Conservation (phyloP, 1,140 invertebrate genomes). For the Acyrthosiphon pisum region DNA sequence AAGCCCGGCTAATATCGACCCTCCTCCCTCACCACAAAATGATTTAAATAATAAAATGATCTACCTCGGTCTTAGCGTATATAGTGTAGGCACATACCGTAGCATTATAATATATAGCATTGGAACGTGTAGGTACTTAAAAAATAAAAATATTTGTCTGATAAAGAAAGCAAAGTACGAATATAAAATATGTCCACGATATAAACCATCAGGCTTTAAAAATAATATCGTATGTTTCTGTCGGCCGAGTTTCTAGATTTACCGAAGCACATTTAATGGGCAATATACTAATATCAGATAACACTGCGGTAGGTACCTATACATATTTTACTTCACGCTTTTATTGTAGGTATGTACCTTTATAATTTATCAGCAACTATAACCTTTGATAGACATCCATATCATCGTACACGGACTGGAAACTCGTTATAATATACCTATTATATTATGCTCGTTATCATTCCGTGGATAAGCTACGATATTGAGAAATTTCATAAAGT, state of each 20-base stretch:
- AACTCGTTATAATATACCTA: background rate
- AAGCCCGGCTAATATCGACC: background rate
- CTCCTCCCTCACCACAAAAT: background rate
- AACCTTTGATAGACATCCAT: background rate
- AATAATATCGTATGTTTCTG: background rate
- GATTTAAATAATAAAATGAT: background rate
- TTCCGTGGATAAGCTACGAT: background rate
- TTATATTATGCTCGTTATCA: background rate
- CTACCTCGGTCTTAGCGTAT: background rate
- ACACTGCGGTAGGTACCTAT: background rate
- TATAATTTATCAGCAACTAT: background rate
- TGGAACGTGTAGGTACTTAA: no score
- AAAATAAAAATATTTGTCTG: no score
- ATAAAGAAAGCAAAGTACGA: no score
- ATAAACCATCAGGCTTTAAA: background rate
- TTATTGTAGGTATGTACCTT: background rate
- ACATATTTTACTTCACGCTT: background rate
- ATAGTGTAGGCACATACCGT: no score
- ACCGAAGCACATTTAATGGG: background rate
- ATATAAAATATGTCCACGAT: no score
- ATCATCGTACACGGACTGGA: background rate
- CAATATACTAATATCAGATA: background rate
- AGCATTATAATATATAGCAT: no score
- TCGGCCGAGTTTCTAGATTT: background rate
- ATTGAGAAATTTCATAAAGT: background rate